These are phyloP conservation scores for Sphenodon punctatus DNA, from an alignment of 2,797 vertebrate species.

Conservation along the genomic window DNA sequence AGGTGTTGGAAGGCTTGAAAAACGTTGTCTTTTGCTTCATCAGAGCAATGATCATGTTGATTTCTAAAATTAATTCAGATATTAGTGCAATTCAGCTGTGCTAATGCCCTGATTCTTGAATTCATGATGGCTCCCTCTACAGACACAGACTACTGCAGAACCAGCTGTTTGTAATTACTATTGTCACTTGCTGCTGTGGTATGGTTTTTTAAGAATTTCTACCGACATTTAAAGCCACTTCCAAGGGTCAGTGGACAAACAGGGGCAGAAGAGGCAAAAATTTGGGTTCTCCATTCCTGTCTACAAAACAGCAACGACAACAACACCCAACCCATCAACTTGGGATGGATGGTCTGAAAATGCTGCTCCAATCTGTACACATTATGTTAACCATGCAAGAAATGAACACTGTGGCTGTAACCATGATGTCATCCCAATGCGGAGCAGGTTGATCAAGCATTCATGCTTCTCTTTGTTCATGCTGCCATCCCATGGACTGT, in stretches of 20 bases:
- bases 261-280: not conserved
- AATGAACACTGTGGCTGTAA: no score
- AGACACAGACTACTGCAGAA: not conserved
- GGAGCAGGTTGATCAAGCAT: no score
- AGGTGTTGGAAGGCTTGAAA: not conserved
- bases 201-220: not conserved
- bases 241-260: not conserved
- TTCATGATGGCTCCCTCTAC: not conserved
- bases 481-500: no score
- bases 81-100: not conserved
- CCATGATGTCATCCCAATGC: no score
- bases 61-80: fast-evolving
- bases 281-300: not conserved
- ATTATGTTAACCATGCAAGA: no score
- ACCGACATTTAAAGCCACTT: fast-evolving
- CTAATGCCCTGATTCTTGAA: not conserved
- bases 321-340: no score
- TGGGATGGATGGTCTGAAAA: no score
- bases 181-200: not conserved
- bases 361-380: no score
- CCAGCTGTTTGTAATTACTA: not conserved
- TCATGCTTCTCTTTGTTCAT: no score
- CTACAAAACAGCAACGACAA: not conserved
- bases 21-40: not conserved
- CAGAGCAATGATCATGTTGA: slow-evolving; percentile 1